These are phyloP conservation scores for Sapayoa aenigma DNA, from an alignment of 2,113 vertebrate genomes.

Conservation along the genomic window DNA sequence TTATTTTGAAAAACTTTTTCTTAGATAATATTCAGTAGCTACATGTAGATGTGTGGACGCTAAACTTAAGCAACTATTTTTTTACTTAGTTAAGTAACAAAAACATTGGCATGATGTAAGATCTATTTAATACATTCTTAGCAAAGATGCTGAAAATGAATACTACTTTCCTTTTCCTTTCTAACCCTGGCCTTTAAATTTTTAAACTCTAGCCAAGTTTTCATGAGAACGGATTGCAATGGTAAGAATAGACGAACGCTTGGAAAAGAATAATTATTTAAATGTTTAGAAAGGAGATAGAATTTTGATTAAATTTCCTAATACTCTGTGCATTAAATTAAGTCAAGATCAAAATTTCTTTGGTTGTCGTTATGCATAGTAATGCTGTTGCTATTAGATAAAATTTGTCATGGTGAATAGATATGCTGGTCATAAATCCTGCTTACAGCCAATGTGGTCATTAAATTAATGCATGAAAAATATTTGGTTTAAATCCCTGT, in stretches of 20 bases:
- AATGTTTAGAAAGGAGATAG: neutral
- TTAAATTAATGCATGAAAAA: slow-evolving; percentile 12
- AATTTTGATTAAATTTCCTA: neutral
- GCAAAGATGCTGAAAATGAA: neutral
- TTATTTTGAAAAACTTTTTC: neutral
- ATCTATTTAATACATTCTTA: slow-evolving; percentile 38
- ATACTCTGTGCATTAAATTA: neutral
- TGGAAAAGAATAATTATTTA: slow-evolving; percentile 20
- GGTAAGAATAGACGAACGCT: slow-evolving; percentile 30
- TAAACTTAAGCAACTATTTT: neutral
- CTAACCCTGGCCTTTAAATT: slow-evolving; percentile 37
- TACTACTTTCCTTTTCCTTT: slow-evolving; percentile 16
- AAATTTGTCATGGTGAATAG: neutral
- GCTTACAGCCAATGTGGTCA: neutral
- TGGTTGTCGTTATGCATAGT: neutral
- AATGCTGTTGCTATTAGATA: neutral
- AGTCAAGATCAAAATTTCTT: neutral
- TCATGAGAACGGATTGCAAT: slow-evolving; percentile 43
- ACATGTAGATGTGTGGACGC: neutral
- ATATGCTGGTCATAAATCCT: neutral
- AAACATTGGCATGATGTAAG: neutral
- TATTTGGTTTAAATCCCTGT: slow-evolving; percentile 7
- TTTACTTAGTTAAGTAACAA: neutral
- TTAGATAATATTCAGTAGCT: neutral
- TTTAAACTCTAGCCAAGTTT: slow-evolving; percentile 46